Percentiles rank a stretch among this genome's conserved stretches.
These are phyloP conservation scores for Allophyes oxyacanthae DNA, from an alignment of 2,888 invertebrate species.

Conservation along the genomic window DNA sequence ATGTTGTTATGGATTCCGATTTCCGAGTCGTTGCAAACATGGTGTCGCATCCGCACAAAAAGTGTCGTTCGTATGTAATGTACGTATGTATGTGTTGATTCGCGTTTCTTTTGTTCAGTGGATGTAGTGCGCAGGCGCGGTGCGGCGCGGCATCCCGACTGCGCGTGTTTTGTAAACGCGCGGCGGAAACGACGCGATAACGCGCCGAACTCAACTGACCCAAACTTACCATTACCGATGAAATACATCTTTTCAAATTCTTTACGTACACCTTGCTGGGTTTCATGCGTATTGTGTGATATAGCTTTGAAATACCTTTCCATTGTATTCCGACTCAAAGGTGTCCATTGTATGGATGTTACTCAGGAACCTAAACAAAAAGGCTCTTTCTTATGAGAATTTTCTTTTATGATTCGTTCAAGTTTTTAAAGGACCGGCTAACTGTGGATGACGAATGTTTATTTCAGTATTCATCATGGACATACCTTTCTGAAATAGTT, in stretches of 20 bases:
- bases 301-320: constrained; percentile 27
- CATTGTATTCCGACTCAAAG: constrained; percentile 31
- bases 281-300: constrained; percentile 25
- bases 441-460: not conserved
- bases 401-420: constrained; percentile 28
- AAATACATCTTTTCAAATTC: constrained; percentile 17
- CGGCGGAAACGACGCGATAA: constrained; percentile 48
- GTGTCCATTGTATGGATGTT: constrained; percentile 25
- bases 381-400: constrained; percentile 16
- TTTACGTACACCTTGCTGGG: constrained; percentile 7
- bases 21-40: constrained; percentile 35
- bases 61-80: constrained; percentile 6
- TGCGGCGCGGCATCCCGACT: constrained; percentile 8
- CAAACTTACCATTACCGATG: constrained; percentile 10
- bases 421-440: not conserved
- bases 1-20: constrained; percentile 40
- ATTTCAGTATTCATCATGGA: too few species aligned
- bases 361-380: constrained; percentile 26
- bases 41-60: constrained; percentile 34
- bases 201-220: constrained; percentile 2
- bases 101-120: constrained; percentile 39
- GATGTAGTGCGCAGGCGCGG: constrained; percentile 10
- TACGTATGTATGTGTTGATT: constrained; percentile 22
- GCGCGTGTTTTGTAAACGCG: constrained; percentile 47
- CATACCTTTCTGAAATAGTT: too few species aligned